These are phyloP conservation scores for Anaspis maculata DNA, from an alignment of 2,888 invertebrate genomes.

Conservation along the genomic window DNA sequence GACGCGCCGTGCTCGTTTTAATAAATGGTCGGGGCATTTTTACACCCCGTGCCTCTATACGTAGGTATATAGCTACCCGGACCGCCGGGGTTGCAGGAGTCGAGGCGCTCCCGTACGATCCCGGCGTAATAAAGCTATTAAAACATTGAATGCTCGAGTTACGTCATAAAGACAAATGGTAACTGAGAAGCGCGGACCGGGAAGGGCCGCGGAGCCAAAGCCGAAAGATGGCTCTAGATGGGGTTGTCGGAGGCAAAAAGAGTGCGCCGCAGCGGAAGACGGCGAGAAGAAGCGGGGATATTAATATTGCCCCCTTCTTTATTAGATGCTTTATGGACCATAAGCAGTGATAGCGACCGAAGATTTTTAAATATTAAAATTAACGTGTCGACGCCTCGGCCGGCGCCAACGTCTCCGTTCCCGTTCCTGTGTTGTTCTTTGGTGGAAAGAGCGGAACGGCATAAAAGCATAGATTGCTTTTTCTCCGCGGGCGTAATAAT, in stretches of 20 bases:
- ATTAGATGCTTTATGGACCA: constrained; percentile 25
- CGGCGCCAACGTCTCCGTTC: background rate
- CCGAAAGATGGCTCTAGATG: too few relatives aligned
- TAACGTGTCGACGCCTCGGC: constrained; percentile 10
- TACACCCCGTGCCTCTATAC: too few relatives aligned
- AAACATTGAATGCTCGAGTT: constrained; percentile 2
- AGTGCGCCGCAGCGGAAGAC: too few relatives aligned
- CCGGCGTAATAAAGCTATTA: constrained; percentile 4
- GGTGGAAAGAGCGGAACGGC: too few relatives aligned
- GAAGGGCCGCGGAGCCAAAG: background rate
- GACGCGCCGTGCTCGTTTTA: too few relatives aligned
- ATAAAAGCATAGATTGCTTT: too few relatives aligned
- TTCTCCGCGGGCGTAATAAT: too few relatives aligned
- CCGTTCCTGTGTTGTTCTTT: too few relatives aligned
- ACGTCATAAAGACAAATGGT: constrained; percentile 4
- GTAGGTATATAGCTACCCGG: too few relatives aligned
- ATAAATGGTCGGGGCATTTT: too few relatives aligned
- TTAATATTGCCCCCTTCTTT: constrained; percentile 18
- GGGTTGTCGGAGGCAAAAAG: too few relatives aligned
- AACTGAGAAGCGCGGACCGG: background rate
- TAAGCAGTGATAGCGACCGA: constrained; percentile 19
- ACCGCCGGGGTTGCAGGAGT: too few relatives aligned
- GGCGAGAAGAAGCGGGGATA: background rate
- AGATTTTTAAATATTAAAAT: constrained; percentile 21
- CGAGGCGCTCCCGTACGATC: background rate